Evolutionary conservation across 2,113 vertebrate genomes (phyloP).

Genomic region (Pachypanchax playfairii): DNA sequence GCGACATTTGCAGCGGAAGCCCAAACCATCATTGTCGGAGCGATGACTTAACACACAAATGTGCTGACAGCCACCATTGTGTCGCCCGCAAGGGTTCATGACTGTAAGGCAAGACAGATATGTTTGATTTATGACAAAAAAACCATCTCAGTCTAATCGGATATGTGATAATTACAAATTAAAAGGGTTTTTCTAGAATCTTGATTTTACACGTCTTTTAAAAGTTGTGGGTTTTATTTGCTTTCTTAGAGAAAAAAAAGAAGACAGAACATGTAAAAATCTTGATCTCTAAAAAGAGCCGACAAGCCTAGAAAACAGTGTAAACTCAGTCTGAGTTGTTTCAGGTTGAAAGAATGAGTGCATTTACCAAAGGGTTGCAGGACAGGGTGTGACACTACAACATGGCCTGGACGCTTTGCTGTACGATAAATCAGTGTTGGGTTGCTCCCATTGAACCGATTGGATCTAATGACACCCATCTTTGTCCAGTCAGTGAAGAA

Average conservation of each 20-base stretch:
- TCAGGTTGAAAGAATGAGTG: neutral
- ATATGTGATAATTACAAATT: too few species aligned
- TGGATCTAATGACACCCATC: constrained; percentile 74
- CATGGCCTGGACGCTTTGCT: constrained; percentile 58
- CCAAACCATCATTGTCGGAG: constrained; percentile 71
- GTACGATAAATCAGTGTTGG: constrained; percentile 69
- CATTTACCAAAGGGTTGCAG: constrained; percentile 70
- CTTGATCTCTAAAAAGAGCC: neutral
- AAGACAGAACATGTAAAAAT: neutral
- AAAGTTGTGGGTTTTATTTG: too few species aligned
- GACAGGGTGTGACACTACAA: constrained; percentile 62
- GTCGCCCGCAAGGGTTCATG: constrained; percentile 72
- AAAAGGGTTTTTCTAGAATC: too few species aligned
- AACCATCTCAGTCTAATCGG: neutral
- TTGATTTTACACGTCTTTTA: too few species aligned
- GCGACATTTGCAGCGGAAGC: constrained; percentile 77
- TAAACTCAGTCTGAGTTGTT: neutral
- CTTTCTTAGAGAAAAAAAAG: neutral
- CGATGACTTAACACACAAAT: constrained; percentile 77
- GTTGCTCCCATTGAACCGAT: constrained; percentile 72
- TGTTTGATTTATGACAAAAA: neutral
- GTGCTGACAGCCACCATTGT: constrained; percentile 78
- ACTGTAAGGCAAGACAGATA: constrained; percentile 46
- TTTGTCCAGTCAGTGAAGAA: constrained; percentile 80
- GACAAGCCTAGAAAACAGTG: neutral